These are phyloP conservation scores for Dasyurus viverrinus DNA, from an alignment of 2,113 vertebrate genomes.

Conservation along the genomic window DNA sequence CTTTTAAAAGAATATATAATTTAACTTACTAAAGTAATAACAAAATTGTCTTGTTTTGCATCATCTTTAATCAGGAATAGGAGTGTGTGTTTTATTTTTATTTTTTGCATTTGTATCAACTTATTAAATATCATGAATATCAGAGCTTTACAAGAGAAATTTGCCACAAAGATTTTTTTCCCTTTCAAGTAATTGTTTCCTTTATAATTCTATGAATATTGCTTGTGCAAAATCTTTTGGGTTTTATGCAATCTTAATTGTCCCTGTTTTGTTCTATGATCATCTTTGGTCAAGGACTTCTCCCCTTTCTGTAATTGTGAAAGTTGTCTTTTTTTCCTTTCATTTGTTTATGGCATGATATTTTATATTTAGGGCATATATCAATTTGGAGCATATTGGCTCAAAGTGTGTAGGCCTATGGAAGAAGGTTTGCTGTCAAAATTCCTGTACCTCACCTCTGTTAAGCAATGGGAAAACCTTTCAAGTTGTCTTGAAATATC, in stretches of 20 bases:
- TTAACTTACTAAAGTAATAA: not conserved
- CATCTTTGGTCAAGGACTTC: not conserved
- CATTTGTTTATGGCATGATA: not conserved
- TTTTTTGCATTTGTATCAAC: not conserved
- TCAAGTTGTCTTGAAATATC: not conserved
- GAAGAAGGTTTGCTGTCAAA: not conserved
- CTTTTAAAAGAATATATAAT: not conserved
- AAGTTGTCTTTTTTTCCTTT: not conserved
- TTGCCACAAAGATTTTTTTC: not conserved
- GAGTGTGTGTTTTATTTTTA: not conserved
- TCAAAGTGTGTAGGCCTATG: not conserved
- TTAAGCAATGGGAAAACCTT: not conserved
- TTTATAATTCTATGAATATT: not conserved
- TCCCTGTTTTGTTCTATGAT: not conserved
- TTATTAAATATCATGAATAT: not conserved
- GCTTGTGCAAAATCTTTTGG: not conserved
- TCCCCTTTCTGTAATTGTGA: not conserved
- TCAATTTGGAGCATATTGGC: not conserved
- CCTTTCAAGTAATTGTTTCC: not conserved
- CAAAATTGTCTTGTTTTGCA: not conserved
- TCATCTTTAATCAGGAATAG: not conserved
- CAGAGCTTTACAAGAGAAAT: not conserved
- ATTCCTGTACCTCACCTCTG: not conserved
- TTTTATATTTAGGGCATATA: not conserved
- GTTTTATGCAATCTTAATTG: not conserved